These are phyloP conservation scores for Lamellibrachia columna DNA, from an alignment of 2,888 invertebrate species.

Conservation along the genomic window DNA sequence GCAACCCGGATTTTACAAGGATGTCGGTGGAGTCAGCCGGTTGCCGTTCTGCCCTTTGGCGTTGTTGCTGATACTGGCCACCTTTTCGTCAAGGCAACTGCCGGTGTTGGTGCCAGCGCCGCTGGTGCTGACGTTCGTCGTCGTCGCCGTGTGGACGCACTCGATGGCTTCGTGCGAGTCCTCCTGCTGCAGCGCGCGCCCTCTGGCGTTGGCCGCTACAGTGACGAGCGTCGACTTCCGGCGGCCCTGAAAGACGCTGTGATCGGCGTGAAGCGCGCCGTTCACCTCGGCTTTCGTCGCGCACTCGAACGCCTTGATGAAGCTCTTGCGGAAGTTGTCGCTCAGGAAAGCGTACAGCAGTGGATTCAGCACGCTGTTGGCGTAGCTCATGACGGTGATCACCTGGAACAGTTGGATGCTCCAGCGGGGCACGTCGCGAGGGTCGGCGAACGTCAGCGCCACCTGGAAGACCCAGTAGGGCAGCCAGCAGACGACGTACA, in stretches of 20 bases:
- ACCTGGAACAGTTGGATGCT: conserved; percentile 21
- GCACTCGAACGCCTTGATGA: conserved; percentile 62
- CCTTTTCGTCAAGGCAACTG: neutral
- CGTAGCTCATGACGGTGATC: conserved; percentile 59
- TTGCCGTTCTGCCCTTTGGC: neutral
- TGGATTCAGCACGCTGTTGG: conserved; percentile 64
- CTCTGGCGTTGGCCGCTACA: neutral
- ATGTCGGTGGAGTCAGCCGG: neutral
- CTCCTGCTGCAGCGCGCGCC: neutral
- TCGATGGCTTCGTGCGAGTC: neutral
- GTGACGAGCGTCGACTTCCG: neutral
- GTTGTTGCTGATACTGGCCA: neutral
- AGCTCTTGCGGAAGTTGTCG: conserved; percentile 63
- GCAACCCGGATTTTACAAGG: neutral
- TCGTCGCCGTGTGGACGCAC: neutral
- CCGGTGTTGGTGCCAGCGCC: neutral
- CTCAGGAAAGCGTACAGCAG: conserved; percentile 63
- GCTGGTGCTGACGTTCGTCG: neutral
- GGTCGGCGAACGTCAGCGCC: conserved; percentile 28
- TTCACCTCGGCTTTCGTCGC: conserved; percentile 50
- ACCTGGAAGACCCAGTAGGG: conserved; percentile 64
- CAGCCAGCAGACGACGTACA: conserved; percentile 63
- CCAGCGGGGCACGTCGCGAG: neutral
- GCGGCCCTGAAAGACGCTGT: conserved; percentile 41
- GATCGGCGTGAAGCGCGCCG: conserved; percentile 48